Evolutionary conservation across 92 coral and sea anemone species (phyloP).

Genomic region (Epizoanthus ramosus): DNA sequence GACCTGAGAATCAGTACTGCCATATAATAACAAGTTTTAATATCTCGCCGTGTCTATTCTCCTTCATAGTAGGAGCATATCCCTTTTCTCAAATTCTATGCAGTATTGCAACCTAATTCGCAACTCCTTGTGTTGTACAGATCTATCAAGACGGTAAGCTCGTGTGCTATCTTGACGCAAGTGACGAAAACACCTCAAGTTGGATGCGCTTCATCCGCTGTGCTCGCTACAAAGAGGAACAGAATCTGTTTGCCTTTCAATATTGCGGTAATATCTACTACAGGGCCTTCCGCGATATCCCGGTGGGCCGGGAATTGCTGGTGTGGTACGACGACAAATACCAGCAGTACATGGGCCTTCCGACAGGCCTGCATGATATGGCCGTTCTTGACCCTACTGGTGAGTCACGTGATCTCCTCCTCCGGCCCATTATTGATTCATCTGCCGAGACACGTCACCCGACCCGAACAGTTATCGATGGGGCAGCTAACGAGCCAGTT

Average conservation of each 20-base stretch:
- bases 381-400: constrained; percentile 91
- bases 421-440: constrained; percentile 47
- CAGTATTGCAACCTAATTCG: too few species aligned
- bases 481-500: constrained; percentile 38
- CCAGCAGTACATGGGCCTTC: constrained; percentile 95
- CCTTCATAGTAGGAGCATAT: too few species aligned
- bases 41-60: too few species aligned
- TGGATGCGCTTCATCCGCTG: constrained; percentile 99
- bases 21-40: too few species aligned
- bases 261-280: constrained; percentile 98
- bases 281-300: constrained; percentile 94
- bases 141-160: constrained; percentile 95
- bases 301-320: constrained; percentile 85
- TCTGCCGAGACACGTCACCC: constrained; percentile 47
- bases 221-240: constrained; percentile 96
- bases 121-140: constrained; percentile 28
- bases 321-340: constrained; percentile 99
- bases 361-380: constrained; percentile 92
- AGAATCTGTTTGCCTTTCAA: constrained; percentile 91
- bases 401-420: constrained; percentile 59
- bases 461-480: constrained; percentile 43
- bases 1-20: too few species aligned
- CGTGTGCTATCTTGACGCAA: constrained; percentile 90
- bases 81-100: too few species aligned
- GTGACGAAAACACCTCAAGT: constrained; percentile 95